Base-by-base conservation (phyloP, 2,797 vertebrate species). In the Hyperoplus immaculatus region DNA sequence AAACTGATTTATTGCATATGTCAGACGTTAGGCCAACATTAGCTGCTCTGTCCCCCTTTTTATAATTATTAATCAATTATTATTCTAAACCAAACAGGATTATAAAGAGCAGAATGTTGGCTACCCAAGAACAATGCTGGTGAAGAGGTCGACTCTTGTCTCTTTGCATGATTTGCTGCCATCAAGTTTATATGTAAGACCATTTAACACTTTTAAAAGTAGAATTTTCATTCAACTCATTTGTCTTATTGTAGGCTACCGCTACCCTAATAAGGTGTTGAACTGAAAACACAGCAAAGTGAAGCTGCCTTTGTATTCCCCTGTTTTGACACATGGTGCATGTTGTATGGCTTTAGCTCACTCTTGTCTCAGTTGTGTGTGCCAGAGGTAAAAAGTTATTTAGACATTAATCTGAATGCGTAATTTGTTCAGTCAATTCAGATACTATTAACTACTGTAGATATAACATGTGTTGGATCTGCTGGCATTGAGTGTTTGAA, bases 361-460 rank as follows among this genome's bases (percentile, higher is more conserved):
- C 53, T 57, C 16, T 5, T 21, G 10, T 58, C 64, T 51, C 43
- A 29, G 43, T 21, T 51, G 55, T 10, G 61, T 21, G 43, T 18
- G 67, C 38, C 21, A 45, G 39, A 65, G 41, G 55, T 14, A 7
- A 65, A 65, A 71, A 63, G 29, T 29, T 29, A 29, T 29, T 29
- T 29, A 29, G 29, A 29, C 29, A 3, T 29, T 29, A 29, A 29
- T 29, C 2, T 29, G 29, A 29, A 29, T 29, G 29, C 3, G 29
- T 29, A 29, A 29, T 29, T 41, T 54, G 15, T 13, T 10, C 59
- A 47, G 46, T 9, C 46, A 15, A 47, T 47, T 56, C 57, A 55
- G 39, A 59, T 41, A 12, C 10, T 29, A 29, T 2, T 29, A 29
- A 29, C 29, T 29, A 29, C 29, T 29, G 29, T 3, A 29, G 29